Evolutionary conservation across 2,888 invertebrate genomes (phyloP).

Genomic region (Nemoura dubitans): DNA sequence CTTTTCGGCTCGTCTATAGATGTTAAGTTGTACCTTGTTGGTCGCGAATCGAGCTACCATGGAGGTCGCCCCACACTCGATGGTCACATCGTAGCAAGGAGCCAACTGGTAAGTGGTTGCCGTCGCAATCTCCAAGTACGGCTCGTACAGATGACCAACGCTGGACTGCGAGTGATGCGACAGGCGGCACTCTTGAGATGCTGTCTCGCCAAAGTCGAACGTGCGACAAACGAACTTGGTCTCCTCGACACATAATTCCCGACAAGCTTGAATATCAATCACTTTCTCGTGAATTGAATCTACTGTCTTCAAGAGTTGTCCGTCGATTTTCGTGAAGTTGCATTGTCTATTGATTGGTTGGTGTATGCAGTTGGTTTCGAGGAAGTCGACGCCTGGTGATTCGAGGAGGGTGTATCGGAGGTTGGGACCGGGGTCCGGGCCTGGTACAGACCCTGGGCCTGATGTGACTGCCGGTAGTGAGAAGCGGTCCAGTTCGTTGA

Average conservation of each 20-base stretch:
- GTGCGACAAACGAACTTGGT: conserved; percentile 59
- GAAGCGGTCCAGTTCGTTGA: conserved; percentile 50
- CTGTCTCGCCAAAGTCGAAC: conserved; percentile 59
- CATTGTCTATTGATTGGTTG: conserved; percentile 58
- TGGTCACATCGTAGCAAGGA: conserved; percentile 60
- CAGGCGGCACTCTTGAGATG: conserved; percentile 58
- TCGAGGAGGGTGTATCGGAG: not conserved
- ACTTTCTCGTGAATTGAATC: conserved; percentile 58
- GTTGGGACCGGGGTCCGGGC: not conserved
- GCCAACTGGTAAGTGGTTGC: conserved; percentile 60
- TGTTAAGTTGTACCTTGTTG: conserved; percentile 58
- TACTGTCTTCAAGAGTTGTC: conserved; percentile 58
- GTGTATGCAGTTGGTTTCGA: conserved; percentile 61
- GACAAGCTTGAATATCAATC: conserved; percentile 57
- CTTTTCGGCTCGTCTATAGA: too few species aligned
- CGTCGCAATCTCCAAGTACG: conserved; percentile 58
- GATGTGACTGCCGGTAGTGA: conserved; percentile 47
- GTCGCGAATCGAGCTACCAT: conserved; percentile 60
- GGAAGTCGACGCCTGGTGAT: conserved; percentile 56
- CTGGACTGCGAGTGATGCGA: conserved; percentile 60
- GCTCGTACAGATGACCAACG: conserved; percentile 55
- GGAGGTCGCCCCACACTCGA: conserved; percentile 60
- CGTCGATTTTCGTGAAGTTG: conserved; percentile 57
- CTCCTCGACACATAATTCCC: conserved; percentile 57
- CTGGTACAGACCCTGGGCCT: conserved; percentile 15